Conservation (phyloP, 2,888 invertebrate genomes). For the Drosophila differens region DNA sequence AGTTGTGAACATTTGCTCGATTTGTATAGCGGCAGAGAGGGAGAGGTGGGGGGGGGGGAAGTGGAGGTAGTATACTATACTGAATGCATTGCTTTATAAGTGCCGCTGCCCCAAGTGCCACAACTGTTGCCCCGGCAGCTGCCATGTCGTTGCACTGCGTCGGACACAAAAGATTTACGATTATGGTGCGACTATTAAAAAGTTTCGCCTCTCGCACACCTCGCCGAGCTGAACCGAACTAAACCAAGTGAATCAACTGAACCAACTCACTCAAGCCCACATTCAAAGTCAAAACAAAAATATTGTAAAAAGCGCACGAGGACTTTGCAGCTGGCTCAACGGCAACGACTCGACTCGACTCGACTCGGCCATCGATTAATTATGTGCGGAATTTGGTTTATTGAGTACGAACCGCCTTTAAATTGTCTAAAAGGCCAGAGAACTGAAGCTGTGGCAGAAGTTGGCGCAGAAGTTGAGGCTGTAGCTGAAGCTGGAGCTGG, state of each 20-base stretch:
- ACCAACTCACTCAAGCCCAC: constrained; percentile 70
- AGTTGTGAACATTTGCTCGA: constrained; percentile 78
- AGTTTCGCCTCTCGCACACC: constrained; percentile 81
- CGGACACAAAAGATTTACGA: constrained; percentile 83
- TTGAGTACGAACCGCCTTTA: constrained; percentile 82
- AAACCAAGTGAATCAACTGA: constrained; percentile 31
- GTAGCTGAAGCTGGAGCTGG: constrained; percentile 62
- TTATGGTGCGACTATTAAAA: constrained; percentile 84
- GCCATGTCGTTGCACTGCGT: constrained; percentile 80
- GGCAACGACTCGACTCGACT: constrained; percentile 41
- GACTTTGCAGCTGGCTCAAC: constrained; percentile 46
- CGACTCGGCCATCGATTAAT: constrained; percentile 80
- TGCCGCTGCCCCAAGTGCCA: constrained; percentile 50
- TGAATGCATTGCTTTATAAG: constrained; percentile 54
- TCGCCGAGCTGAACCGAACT: constrained; percentile 38
- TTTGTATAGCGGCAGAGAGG: constrained; percentile 48
- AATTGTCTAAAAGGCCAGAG: constrained; percentile 80
- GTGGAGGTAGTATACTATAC: background rate
- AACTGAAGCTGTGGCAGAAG: constrained; percentile 49
- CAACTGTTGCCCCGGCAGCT: constrained; percentile 47
- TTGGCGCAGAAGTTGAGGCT: constrained; percentile 35
- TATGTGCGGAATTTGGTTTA: constrained; percentile 84
- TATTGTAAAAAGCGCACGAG: constrained; percentile 64
- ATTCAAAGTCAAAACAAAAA: constrained; percentile 79
- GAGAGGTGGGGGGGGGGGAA: accelerated